Conservation (phyloP, 2,888 invertebrate genomes). For the Oeneis ivallda region DNA sequence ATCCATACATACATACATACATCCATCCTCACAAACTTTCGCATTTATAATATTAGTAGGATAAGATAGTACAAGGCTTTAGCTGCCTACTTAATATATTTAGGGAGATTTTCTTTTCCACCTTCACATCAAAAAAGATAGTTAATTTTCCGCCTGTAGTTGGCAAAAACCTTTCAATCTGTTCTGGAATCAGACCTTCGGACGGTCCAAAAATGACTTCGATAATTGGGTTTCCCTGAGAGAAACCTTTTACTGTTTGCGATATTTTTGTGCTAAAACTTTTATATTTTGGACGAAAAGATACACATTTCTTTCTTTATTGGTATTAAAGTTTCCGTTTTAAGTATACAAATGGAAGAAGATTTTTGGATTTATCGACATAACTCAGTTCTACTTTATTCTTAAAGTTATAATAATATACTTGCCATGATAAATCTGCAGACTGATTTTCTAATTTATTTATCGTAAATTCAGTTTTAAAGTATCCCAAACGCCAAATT, state of each 20-base stretch:
- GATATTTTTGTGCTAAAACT: constrained; percentile 15
- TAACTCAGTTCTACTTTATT: background rate
- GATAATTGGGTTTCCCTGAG: constrained; percentile 36
- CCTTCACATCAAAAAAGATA: constrained; percentile 26
- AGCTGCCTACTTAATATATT: background rate
- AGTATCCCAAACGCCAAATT: no score
- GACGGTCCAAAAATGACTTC: constrained; percentile 34
- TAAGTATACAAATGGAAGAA: background rate
- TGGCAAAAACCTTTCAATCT: constrained; percentile 32
- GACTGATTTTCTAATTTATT: no score
- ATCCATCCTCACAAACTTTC: no score
- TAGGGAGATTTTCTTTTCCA: background rate
- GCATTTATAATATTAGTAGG: no score
- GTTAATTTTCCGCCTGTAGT: constrained; percentile 32
- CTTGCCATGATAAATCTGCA: no score
- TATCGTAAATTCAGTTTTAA: no score
- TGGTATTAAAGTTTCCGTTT: constrained; percentile 5
- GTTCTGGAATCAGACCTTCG: constrained; percentile 27
- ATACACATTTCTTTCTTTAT: constrained; percentile 5
- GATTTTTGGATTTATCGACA: background rate
- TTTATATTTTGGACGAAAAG: background rate
- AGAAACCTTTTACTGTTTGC: constrained; percentile 32
- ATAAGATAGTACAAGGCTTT: no score
- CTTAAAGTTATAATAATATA: no score
- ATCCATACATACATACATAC: no score